Conservation (phyloP, 2,797 vertebrate species). For the Enteromius afrohamiltoni region DNA sequence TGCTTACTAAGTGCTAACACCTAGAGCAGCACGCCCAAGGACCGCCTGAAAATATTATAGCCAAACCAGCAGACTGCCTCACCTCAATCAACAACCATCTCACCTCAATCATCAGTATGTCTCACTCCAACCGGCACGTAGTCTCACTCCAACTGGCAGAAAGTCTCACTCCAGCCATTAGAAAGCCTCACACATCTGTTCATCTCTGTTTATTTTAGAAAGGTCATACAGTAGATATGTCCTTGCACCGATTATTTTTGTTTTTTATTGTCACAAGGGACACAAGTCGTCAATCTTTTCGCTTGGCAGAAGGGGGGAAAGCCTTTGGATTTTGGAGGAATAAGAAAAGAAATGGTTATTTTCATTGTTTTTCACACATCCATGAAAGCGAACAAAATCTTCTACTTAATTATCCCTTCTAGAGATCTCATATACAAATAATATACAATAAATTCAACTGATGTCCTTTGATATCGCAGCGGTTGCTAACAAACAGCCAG, state of each 20-base stretch:
- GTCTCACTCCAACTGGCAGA: constrained; percentile 12
- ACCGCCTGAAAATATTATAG: constrained; percentile 4
- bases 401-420: constrained; percentile 13
- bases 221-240: constrained; percentile 16
- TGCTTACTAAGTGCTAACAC: constrained; percentile 59
- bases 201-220: constrained; percentile 5
- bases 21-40: constrained; percentile 57
- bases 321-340: background rate
- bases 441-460: constrained; percentile 22
- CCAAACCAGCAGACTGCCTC: constrained; percentile 20
- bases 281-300: background rate
- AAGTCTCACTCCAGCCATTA: constrained; percentile 14
- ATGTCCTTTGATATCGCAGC: background rate
- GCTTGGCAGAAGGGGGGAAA: background rate
- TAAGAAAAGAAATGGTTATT: background rate
- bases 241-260: background rate
- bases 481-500: constrained; percentile 38
- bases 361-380: background rate
- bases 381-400: background rate
- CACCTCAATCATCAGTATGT: constrained; percentile 22
- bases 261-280: background rate
- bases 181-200: constrained; percentile 17
- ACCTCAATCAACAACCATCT: constrained; percentile 20
- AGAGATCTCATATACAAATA: constrained; percentile 24
- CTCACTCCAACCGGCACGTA: constrained; percentile 28